Evolutionary conservation across 2,797 vertebrate species (phyloP).

Genomic region (Syngnathus rostellatus): DNA sequence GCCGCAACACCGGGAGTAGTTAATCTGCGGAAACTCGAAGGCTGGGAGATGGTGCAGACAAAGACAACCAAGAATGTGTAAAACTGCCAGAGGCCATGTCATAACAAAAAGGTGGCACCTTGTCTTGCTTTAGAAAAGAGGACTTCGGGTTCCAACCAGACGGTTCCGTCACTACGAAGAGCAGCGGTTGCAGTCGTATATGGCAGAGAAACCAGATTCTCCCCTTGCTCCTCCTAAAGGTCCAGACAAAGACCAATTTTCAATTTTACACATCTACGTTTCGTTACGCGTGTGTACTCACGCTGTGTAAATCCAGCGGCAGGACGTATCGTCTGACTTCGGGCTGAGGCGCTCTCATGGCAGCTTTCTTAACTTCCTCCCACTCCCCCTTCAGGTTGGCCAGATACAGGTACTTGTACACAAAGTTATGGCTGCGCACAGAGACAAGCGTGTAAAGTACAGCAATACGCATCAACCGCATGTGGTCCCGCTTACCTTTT

Average conservation of each 20-base stretch:
- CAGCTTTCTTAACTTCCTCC: constrained; percentile 92
- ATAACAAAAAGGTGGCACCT: constrained; percentile 58
- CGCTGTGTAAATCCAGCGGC: constrained; percentile 83
- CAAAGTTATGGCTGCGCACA: constrained; percentile 87
- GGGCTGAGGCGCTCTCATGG: constrained; percentile 90
- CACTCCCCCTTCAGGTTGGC: constrained; percentile 90
- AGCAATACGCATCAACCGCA: not conserved
- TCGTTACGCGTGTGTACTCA: constrained; percentile 29
- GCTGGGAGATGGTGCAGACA: constrained; percentile 35
- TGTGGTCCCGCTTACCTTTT: constrained; percentile 75
- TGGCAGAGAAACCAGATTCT: constrained; percentile 84
- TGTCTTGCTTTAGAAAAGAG: constrained; percentile 90
- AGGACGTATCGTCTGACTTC: constrained; percentile 91
- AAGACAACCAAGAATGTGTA: too few relatives aligned
- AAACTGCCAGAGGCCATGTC: too few relatives aligned
- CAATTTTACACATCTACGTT: too few relatives aligned
- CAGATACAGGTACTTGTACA: constrained; percentile 96
- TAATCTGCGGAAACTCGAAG: constrained; percentile 92
- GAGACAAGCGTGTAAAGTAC: not conserved
- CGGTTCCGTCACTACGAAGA: constrained; percentile 80
- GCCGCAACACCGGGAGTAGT: constrained; percentile 77
- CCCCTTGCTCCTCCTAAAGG: constrained; percentile 81
- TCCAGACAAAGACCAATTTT: constrained; percentile 60
- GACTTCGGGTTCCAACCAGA: constrained; percentile 96
- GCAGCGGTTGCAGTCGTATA: constrained; percentile 89